Base-by-base conservation (phyloP, 1,140 invertebrate genomes). In the Drosophila prosaltans region DNA sequence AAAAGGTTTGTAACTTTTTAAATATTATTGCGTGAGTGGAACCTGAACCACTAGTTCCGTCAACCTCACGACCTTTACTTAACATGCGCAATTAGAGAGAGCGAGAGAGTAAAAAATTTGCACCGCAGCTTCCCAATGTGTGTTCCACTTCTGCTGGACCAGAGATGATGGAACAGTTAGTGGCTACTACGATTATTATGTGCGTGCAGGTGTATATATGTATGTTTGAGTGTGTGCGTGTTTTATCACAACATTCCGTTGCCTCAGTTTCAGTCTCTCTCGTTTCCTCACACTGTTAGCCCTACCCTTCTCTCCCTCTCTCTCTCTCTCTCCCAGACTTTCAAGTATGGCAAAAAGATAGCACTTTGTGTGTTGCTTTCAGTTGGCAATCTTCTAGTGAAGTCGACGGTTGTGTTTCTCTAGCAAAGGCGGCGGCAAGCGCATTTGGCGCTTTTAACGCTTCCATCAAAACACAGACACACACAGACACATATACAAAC, bases 331-430 rank as follows among this genome's bases (percentile, higher is more conserved):
- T 32, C 28, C 45, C 16, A 32, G 32, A 24, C 61, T 60, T 24
- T 48, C 55, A 16, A 43, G 48, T 54, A 59, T 69, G 74, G 65
- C 72, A 59, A 65, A 65, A 78, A 78, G 73, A 86, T 86, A 76
- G 58, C 39, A 60, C 74, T 67, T 39, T 67, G 71, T 78, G 63
- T 78, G 78, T 67, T 78, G 61, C 74, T 78, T 70, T 80, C 83
- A 88, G 83, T 88, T 89, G 58, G 67, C 77, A 88, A 78, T 77
- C 60, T 83, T 83, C 84, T 83, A 77, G 69, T 83, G 68, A 88
- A 88, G 83, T 78, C 84, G 63, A 68, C 80, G 84, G 83, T 88
- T 89, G 72, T 54, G 11, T 64, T 69, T 45, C 30, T 41, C 40
- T 63, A 57, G 67, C 68, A 73, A 67, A 76, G 57, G 68, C 74